Evolutionary conservation across 2,888 invertebrate species (phyloP).

Genomic region (Hydroisotoma schaefferi): DNA sequence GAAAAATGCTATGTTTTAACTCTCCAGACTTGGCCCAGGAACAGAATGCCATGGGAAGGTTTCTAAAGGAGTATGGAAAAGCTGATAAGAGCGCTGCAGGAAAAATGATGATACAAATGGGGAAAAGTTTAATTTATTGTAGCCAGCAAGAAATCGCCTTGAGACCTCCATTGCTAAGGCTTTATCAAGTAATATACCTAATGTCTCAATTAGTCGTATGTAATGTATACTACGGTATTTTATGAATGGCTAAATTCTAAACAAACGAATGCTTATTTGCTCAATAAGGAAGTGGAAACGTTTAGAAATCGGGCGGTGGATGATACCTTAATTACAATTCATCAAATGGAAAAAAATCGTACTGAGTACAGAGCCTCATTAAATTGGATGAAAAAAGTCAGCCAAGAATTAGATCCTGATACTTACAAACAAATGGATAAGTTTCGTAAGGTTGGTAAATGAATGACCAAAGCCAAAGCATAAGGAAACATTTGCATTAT

Average conservation of each 20-base stretch:
- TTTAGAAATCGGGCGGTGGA: constrained; percentile 90
- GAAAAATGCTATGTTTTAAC: constrained; percentile 1
- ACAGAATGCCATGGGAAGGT: constrained; percentile 89
- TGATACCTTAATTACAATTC: constrained; percentile 85
- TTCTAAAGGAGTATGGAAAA: constrained; percentile 89
- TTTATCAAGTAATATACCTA: constrained; percentile 65
- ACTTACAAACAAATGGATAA: constrained; percentile 91
- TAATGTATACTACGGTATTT: background rate
- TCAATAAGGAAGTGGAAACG: constrained; percentile 75
- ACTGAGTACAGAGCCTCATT: constrained; percentile 92
- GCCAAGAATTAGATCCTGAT: constrained; percentile 93
- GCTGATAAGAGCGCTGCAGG: constrained; percentile 78
- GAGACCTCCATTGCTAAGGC: constrained; percentile 75
- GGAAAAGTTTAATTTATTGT: constrained; percentile 82
- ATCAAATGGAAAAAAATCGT: constrained; percentile 89
- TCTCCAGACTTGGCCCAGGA: constrained; percentile 81
- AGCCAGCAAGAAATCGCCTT: constrained; percentile 89
- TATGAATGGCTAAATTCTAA: background rate
- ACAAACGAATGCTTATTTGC: background rate
- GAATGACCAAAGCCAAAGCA: background rate
- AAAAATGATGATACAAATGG: constrained; percentile 74
- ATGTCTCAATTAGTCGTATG: background rate
- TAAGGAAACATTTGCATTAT: background rate
- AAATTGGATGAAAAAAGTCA: constrained; percentile 99
- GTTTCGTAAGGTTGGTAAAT: constrained; percentile 80